Conservation (phyloP, 1,140 invertebrate genomes). For the Bombus soroeensis region DNA sequence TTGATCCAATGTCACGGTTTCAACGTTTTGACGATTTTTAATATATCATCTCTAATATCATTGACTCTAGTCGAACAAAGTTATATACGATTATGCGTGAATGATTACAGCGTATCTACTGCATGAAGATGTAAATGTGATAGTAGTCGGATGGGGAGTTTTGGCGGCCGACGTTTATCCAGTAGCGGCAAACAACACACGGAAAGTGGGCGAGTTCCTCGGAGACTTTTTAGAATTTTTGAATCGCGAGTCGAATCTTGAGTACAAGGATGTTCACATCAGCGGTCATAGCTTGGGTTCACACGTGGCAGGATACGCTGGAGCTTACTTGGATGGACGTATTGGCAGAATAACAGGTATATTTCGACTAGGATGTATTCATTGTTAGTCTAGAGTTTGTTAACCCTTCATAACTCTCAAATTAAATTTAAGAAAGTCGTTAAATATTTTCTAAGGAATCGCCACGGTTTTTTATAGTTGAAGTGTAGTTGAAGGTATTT, state of each 20-base stretch:
- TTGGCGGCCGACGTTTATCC: constrained; percentile 82
- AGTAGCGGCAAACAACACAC: constrained; percentile 74
- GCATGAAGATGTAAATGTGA: constrained; percentile 85
- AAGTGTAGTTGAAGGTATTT: no score
- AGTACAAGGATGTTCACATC: constrained; percentile 86
- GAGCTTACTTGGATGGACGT: constrained; percentile 76
- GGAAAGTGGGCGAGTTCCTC: constrained; percentile 76
- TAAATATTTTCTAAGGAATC: neutral
- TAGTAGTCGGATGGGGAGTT: constrained; percentile 86
- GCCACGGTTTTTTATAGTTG: no score
- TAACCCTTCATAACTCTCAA: neutral
- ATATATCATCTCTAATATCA: neutral
- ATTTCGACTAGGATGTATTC: neutral
- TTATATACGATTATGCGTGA: neutral
- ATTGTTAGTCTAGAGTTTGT: neutral
- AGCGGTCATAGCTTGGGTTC: constrained; percentile 93
- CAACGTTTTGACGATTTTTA: neutral
- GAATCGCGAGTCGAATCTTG: constrained; percentile 75
- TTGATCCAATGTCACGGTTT: neutral
- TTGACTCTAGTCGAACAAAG: neutral
- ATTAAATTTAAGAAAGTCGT: neutral
- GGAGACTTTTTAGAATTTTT: constrained; percentile 76
- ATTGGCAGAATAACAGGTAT: constrained; percentile 86
- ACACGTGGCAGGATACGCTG: constrained; percentile 90
- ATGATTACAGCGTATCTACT: constrained; percentile 83